Evolutionary conservation across 1,140 invertebrate genomes (phyloP), one percentile per base, ranked within the genome.

Genomic region (Tetramorium parvispinum): DNA sequence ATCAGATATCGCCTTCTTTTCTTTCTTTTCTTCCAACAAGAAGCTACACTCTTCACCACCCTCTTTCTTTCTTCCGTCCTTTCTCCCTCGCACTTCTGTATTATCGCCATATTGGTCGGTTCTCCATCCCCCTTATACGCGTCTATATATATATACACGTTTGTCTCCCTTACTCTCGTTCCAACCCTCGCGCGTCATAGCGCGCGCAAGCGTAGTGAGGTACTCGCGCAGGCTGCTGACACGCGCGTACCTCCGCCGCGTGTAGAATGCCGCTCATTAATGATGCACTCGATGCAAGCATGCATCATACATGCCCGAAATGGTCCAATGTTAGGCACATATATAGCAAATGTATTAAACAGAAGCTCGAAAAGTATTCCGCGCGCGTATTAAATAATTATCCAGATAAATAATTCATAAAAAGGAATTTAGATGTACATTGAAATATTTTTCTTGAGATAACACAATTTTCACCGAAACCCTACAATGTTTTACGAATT

Each of bases 171-270:
- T 43, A 32, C 59, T 81, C 63, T 86, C 57, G 43, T 46, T 79
- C 32, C 10, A 40, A 43, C 55, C 63, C 32, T 85, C 73, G 79
- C 79, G 75, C 88, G 87, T 89, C 88, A 89, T 61, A 85, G 40
- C 55, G 68, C 61, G 85, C 88, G 88, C 88, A 89, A 49, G 88
- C 88, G 27, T 61, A 21, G 10, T 32, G 21, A 21, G 32, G 18
- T 63, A 85, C 73, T 89, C 85, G 24, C 83, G 70, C 75, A 57
- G 61, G 24, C 87, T 43, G 55, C 24, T 83, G 68, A 83, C 79
- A 83, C 79, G 79, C 79, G 79, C 79, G 79, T 59, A 75, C 40
- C 55, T 46, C 13, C 55, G 18, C 79, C 79, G 66, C 79, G 79
- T 83, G 79, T 83, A 83, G 40, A 75, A 83, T 46, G 61, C 53